Evolutionary conservation across 2,797 vertebrate species (phyloP).

Genomic region (Eptatretus atami): DNA sequence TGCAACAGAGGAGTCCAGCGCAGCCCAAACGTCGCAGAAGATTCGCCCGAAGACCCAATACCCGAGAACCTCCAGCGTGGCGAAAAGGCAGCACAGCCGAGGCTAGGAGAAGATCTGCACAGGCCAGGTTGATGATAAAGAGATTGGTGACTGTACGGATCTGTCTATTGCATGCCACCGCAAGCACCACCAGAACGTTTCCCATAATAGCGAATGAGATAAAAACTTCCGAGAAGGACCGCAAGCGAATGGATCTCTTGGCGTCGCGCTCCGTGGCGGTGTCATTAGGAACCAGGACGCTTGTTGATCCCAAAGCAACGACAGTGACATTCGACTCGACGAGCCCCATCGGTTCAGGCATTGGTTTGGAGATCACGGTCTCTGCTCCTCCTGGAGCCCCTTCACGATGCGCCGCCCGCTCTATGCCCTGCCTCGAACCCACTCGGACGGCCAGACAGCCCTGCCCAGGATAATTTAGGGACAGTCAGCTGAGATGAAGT

Average conservation of each 20-base stretch:
- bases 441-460: too few species aligned
- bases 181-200: conserved; percentile 79
- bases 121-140: conserved; percentile 82
- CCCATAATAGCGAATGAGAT: conserved; percentile 58
- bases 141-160: conserved; percentile 83
- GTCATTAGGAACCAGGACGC: conserved; percentile 13
- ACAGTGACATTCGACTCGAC: too few species aligned
- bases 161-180: conserved; percentile 66
- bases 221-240: conserved; percentile 39
- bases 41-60: conserved; percentile 78
- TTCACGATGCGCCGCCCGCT: too few species aligned
- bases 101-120: conserved; percentile 62
- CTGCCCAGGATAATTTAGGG: too few species aligned
- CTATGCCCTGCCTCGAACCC: too few species aligned
- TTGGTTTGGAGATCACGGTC: too few species aligned
- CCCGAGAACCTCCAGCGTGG: conserved; percentile 63
- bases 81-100: conserved; percentile 73
- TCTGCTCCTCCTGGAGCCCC: too few species aligned
- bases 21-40: conserved; percentile 96
- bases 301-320: too few species aligned
- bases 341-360: too few species aligned
- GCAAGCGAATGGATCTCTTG: conserved; percentile 42
- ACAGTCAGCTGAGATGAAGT: too few species aligned
- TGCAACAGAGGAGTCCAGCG: conserved; percentile 93
- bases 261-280: conserved; percentile 25